Base-by-base conservation (phyloP, 2,888 invertebrate species). In the Dysmachus trigonus region DNA sequence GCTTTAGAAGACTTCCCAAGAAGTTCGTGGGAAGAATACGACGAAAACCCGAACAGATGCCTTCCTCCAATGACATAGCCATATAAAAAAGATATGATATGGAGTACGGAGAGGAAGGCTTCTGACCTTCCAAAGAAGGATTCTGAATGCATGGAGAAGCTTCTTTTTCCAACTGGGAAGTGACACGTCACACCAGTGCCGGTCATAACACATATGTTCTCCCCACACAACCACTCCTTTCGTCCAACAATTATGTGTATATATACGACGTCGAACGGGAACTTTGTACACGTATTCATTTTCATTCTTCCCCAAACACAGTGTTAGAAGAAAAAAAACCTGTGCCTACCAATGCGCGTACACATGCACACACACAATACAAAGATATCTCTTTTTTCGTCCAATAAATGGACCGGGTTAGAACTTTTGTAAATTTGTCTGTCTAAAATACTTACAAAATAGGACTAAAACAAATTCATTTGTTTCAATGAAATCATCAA, bases 401-500 rank as follows among this genome's bases (percentile, higher is more conserved):
- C n/a, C n/a, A n/a, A n/a, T 33, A 18, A 82, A n/a, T 35, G 72
- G 62, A 72, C 72, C 41, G 41, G 27, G 15, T 15, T 10, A 82
- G 7, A 71, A 35, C 13, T 18, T 71, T 71, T n/a, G 3, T 2
- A 15, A 35, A 71, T 73, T n/a, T 73, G 6, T 6, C 15, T 15
- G 30, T 5, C 13, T n/a, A 38, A 72, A 41, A 41, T 94, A 98
- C 98, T 98, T 95, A 99, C 99, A 99, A 93, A 99, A 99, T 95
- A 99, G 99, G 87, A 99, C 97, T 89, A 99, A 95, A 90, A 99
- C 92, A 93, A 94, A 97, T 90, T 97, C 95, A 92, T 97, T 95
- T 86, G 96, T 94, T 88, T 94, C 92, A 90, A 98, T 92, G 88
- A 95, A 97, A 90, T 94, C 93, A 89, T 98, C 95, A 93, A 99